These are phyloP conservation scores for Morone saxatilis DNA, from an alignment of 2,113 vertebrate genomes.

Conservation along the genomic window DNA sequence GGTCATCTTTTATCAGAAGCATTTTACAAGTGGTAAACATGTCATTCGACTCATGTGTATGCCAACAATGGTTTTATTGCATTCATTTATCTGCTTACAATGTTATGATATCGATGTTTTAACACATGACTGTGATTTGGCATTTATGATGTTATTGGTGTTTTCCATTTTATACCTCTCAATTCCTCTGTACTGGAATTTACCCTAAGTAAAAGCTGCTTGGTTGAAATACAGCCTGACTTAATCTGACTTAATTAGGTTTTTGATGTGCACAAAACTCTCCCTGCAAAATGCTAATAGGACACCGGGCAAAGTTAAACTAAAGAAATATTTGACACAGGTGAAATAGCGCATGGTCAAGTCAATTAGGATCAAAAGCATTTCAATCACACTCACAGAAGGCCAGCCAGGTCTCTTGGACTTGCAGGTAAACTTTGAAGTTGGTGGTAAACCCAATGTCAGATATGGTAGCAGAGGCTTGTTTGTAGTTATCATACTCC, in stretches of 20 bases:
- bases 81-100: neutral
- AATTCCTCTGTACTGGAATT: neutral
- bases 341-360: neutral
- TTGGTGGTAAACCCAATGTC: constrained; percentile 88
- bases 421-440: constrained; percentile 84
- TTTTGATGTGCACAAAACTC: neutral
- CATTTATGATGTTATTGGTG: neutral
- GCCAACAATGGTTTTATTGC: neutral
- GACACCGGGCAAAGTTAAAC: neutral
- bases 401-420: constrained; percentile 92
- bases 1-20: neutral
- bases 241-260: neutral
- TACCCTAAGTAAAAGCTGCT: neutral
- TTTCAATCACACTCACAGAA: constrained; percentile 85
- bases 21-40: constrained; percentile 17
- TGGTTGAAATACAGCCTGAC: neutral
- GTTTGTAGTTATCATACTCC: constrained; percentile 83
- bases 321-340: neutral
- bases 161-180: neutral
- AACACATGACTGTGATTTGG: neutral
- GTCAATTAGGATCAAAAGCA: neutral
- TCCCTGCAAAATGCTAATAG: neutral
- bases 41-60: neutral
- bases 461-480: constrained; percentile 69
- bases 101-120: neutral